Percentiles rank a stretch among this genome's conserved stretches.
phyloP scores from a whole-genome alignment of 2,113 vertebrate species.

The Colossoma macropomum region DNA sequence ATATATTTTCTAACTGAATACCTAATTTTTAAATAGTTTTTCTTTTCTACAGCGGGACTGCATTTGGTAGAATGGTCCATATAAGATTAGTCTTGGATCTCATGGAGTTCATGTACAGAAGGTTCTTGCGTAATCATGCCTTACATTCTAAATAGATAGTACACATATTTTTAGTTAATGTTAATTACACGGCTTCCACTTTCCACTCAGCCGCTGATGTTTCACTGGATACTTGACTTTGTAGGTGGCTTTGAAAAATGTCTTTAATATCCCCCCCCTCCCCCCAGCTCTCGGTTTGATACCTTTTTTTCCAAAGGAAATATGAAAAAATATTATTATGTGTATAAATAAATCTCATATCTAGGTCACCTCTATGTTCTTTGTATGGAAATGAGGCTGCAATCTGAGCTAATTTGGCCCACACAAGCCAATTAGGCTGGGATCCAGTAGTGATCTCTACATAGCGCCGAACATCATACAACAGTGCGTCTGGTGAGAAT shows the following conservation, averaged over 20 bases:
- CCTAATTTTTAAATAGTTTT: too few relatives aligned
- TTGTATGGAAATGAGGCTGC: constrained; percentile 75
- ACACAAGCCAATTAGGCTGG: constrained; percentile 79
- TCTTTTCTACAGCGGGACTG: too few relatives aligned
- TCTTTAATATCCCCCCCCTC: constrained; percentile 46
- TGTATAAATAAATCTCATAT: constrained; percentile 62
- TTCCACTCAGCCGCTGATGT: constrained; percentile 29
- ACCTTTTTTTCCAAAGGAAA: constrained; percentile 29
- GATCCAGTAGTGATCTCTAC: constrained; percentile 76
- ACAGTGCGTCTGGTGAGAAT: constrained; percentile 23
- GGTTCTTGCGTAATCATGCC: too few relatives aligned
- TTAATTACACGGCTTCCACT: constrained; percentile 68
- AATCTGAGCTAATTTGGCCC: constrained; percentile 76
- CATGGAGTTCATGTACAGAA: too few relatives aligned
- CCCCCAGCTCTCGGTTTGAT: constrained; percentile 37
- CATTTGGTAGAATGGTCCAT: too few relatives aligned
- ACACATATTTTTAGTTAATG: constrained; percentile 55
- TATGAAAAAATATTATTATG: constrained; percentile 18
- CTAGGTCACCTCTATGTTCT: constrained; percentile 73
- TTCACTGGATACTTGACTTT: constrained; percentile 54
- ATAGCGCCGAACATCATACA: constrained; percentile 72
- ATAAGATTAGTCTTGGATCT: too few relatives aligned
- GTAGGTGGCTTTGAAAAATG: constrained; percentile 58
- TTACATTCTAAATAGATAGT: too few relatives aligned
- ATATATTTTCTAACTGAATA: too few relatives aligned